phyloP scores from a whole-genome alignment of 2,888 invertebrate genomes.

The Seira sanloemensis region DNA sequence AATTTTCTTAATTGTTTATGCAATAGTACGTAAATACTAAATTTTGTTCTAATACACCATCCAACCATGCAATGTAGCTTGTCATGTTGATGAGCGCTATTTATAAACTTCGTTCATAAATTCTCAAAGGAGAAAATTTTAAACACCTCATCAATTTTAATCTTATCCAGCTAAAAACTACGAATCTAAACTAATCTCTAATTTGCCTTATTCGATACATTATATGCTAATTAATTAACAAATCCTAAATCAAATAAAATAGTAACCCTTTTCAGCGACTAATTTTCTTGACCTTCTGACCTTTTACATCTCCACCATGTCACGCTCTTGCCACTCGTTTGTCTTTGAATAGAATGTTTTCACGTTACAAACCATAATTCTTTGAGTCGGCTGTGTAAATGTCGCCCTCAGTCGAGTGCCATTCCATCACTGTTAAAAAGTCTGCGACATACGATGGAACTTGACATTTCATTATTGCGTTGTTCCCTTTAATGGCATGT shows the following conservation, averaged over 20 bases:
- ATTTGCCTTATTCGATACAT: too few species aligned
- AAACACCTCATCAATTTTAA: not conserved
- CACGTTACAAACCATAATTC: constrained; percentile 64
- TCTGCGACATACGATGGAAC: constrained; percentile 95
- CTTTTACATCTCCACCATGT: constrained; percentile 63
- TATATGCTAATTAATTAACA: too few species aligned
- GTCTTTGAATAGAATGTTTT: constrained; percentile 6
- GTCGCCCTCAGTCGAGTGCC: constrained; percentile 72
- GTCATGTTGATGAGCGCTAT: too few species aligned
- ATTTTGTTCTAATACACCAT: too few species aligned
- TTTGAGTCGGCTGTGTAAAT: constrained; percentile 69
- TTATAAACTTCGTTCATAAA: constrained; percentile 93
- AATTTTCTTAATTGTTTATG: too few species aligned
- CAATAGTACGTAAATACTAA: too few species aligned
- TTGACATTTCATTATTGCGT: constrained; percentile 89
- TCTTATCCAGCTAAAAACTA: too few species aligned
- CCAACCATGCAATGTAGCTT: too few species aligned
- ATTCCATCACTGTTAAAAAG: constrained; percentile 85
- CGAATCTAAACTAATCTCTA: too few species aligned
- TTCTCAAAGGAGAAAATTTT: constrained; percentile 78
- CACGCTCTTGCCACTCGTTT: constrained; percentile 45
- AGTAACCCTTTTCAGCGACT: too few species aligned
- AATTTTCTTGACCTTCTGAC: constrained; percentile 8
- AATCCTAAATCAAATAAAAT: too few species aligned
- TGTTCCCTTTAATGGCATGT: constrained; percentile 92